Conservation (phyloP, 2,888 invertebrate species). For the Aphelenchoides bicaudatus region DNA sequence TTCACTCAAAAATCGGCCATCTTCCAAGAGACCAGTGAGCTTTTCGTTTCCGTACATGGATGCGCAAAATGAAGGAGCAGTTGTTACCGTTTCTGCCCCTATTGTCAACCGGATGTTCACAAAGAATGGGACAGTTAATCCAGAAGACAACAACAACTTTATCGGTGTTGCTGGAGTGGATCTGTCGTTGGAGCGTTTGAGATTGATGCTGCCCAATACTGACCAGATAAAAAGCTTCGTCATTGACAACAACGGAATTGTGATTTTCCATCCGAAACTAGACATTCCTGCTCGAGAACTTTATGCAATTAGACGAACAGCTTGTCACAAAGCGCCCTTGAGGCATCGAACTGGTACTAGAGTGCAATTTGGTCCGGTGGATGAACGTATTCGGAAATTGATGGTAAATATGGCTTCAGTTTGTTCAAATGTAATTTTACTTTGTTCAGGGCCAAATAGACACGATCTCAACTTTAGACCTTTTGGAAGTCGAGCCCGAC, state of each 20-base stretch:
- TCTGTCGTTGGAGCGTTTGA: conserved; percentile 21
- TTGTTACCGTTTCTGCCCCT: conserved; percentile 49
- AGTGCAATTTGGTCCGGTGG: conserved; percentile 55
- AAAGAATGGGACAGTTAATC: conserved; percentile 17
- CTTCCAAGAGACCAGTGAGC: conserved; percentile 40
- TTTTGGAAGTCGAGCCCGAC: conserved; percentile 47
- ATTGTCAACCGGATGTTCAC: conserved; percentile 37
- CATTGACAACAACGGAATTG: conserved; percentile 58
- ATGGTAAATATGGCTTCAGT: too few relatives aligned
- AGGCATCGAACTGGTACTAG: conserved; percentile 29
- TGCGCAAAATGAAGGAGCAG: conserved; percentile 49
- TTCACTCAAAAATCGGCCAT: conserved; percentile 24
- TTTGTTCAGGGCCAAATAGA: conserved; percentile 56
- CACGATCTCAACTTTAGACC: conserved; percentile 49
- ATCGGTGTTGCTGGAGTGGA: conserved; percentile 44
- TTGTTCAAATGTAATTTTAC: too few relatives aligned
- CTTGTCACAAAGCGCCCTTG: conserved; percentile 46
- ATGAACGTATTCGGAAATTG: conserved; percentile 49
- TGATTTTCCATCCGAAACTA: conserved; percentile 54
- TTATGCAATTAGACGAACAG: conserved; percentile 49
- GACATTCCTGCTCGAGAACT: conserved; percentile 48
- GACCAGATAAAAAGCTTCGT: conserved; percentile 49
- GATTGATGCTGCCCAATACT: conserved; percentile 24
- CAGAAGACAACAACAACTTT: neutral
- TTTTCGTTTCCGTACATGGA: conserved; percentile 56